A percentile compares a stretch with the other conserved stretches of the same genome.
Conservation (phyloP, 2,113 vertebrate genomes). For the Naja naja region DNA sequence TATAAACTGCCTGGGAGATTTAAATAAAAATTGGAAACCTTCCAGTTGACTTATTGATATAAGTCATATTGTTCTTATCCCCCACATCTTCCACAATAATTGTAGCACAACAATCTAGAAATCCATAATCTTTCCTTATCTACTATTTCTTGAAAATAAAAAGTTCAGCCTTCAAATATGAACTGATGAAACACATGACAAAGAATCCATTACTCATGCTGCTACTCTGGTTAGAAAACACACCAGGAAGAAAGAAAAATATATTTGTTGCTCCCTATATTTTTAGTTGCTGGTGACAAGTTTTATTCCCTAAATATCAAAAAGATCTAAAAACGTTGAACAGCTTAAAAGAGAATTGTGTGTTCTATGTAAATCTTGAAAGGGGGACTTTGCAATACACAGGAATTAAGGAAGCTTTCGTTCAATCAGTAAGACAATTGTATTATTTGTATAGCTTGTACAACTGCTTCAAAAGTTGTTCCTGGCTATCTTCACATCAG, state of each 20-base stretch:
- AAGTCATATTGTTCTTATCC: neutral
- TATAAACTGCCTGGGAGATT: slow-evolving; percentile 10
- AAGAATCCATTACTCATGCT: neutral
- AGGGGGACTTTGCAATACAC: neutral
- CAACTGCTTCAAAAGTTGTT: neutral
- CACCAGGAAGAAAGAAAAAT: neutral
- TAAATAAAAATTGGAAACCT: slow-evolving; percentile 12
- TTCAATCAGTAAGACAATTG: neutral
- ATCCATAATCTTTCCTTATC: slow-evolving; percentile 12
- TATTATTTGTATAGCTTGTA: too few relatives aligned
- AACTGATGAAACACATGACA: neutral
- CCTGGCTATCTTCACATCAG: neutral
- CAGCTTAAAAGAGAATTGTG: neutral
- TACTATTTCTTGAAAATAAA: slow-evolving; percentile 21
- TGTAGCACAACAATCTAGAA: neutral
- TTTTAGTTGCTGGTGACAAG: neutral
- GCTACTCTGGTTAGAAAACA: neutral
- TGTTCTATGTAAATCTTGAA: neutral
- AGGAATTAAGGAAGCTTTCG: neutral
- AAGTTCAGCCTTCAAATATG: neutral
- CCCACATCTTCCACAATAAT: neutral
- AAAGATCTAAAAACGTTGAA: neutral
- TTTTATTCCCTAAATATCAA: neutral
- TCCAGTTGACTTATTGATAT: neutral
- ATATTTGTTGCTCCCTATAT: neutral